These are phyloP conservation scores for Toxotes jaculatrix DNA, from an alignment of 2,113 vertebrate species.

Conservation along the genomic window DNA sequence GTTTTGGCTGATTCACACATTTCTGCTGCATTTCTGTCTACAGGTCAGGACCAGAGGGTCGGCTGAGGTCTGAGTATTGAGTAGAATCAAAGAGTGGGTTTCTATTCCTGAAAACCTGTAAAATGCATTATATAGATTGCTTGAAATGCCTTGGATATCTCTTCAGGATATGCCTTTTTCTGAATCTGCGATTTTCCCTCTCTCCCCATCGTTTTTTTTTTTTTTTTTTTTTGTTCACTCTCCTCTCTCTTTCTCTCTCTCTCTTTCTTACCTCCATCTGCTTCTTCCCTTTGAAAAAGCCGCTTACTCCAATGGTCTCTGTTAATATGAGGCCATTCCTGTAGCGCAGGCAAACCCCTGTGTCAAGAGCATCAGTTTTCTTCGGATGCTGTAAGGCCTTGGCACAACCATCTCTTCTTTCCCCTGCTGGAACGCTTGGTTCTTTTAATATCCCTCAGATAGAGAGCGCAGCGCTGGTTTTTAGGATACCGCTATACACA, in stretches of 20 bases:
- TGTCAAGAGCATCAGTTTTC: conserved; percentile 55
- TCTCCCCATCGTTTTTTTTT: conserved; percentile 14
- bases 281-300: conserved; percentile 48
- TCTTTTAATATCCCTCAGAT: conserved; percentile 56
- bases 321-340: conserved; percentile 38
- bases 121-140: conserved; percentile 51
- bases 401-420: conserved; percentile 33
- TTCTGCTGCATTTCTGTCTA: conserved; percentile 41
- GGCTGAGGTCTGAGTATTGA: conserved; percentile 33
- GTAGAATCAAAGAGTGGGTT: conserved; percentile 64
- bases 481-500: conserved; percentile 33
- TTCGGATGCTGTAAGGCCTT: conserved; percentile 19
- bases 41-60: conserved; percentile 41
- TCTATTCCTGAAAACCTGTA: conserved; percentile 44
- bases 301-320: conserved; percentile 16
- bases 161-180: conserved; percentile 61
- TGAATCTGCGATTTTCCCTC: conserved; percentile 31
- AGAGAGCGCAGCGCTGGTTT: conserved; percentile 37
- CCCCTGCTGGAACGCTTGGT: conserved; percentile 40
- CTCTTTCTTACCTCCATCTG: conserved; percentile 22
- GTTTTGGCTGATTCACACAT: conserved; percentile 44
- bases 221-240: conserved; percentile 3
- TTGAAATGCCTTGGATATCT: conserved; percentile 43
- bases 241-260: not conserved
- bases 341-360: conserved; percentile 35